Conservation (phyloP, 2,888 invertebrate genomes). For the Pecten maximus region DNA sequence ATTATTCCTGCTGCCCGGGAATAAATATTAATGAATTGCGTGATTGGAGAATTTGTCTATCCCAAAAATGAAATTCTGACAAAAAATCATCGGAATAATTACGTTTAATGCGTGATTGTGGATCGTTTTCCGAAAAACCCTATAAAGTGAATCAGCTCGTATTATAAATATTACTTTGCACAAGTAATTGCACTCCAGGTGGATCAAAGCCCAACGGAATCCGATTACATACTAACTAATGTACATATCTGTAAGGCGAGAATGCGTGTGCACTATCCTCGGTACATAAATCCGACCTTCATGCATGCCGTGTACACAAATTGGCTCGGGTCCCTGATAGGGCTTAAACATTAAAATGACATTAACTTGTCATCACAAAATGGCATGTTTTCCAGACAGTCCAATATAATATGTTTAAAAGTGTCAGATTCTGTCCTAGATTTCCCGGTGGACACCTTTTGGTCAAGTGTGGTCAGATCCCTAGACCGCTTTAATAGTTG, state of each 20-base stretch:
- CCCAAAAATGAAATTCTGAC: background rate
- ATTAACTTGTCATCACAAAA: background rate
- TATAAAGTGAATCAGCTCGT: background rate
- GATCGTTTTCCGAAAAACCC: background rate
- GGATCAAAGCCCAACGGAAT: slow-evolving; percentile 15
- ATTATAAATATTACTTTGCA: background rate
- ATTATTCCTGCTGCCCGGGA: background rate
- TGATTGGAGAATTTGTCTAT: background rate
- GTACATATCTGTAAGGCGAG: background rate
- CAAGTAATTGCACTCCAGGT: slow-evolving; percentile 1
- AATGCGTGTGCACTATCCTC: background rate
- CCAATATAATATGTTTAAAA: background rate
- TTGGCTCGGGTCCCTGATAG: background rate
- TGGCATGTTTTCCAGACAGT: background rate
- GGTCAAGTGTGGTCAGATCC: background rate
- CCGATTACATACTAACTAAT: background rate
- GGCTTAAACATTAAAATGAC: background rate
- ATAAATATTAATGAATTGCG: background rate
- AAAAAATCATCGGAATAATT: background rate
- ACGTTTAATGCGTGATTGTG: background rate
- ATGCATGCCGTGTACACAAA: background rate
- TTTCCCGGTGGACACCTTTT: background rate
- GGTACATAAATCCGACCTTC: background rate
- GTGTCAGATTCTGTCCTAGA: background rate
- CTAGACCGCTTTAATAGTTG: no score